Percentiles rank a stretch among this genome's conserved stretches.
These are phyloP conservation scores for Opisthocomus hoazin DNA, from an alignment of 2,113 vertebrate genomes.

Conservation along the genomic window DNA sequence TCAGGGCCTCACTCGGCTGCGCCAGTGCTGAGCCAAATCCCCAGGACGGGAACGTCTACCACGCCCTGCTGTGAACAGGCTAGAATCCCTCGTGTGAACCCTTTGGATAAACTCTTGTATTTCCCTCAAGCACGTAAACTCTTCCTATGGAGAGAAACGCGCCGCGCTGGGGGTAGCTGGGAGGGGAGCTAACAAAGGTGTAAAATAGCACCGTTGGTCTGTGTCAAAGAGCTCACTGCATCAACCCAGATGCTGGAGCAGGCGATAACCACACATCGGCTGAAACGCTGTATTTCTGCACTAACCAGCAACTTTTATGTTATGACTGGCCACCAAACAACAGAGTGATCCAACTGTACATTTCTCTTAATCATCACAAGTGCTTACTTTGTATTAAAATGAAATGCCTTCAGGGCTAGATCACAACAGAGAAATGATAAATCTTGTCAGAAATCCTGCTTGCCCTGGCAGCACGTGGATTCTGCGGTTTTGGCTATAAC, in stretches of 20 bases:
- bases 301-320: constrained; percentile 48
- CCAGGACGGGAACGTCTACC: background rate
- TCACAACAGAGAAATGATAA: constrained; percentile 42
- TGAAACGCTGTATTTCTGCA: background rate
- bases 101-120: background rate
- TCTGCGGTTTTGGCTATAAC: background rate
- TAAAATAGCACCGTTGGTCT: background rate
- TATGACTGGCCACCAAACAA: constrained; percentile 56
- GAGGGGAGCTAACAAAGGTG: background rate
- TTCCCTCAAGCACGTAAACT: background rate
- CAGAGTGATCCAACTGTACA: constrained; percentile 12
- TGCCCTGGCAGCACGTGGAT: background rate
- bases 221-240: background rate
- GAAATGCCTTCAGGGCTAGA: constrained; percentile 49
- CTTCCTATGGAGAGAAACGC: fast-evolving
- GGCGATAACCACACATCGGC: background rate
- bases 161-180: background rate
- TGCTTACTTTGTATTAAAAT: constrained; percentile 55
- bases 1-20: no score
- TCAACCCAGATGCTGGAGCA: constrained; percentile 3
- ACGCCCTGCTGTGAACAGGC: no score
- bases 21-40: no score
- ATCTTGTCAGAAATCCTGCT: constrained; percentile 37
- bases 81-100: fast-evolving
- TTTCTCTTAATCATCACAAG: constrained; percentile 56